These are phyloP conservation scores for Centruroides sculpturatus DNA, from an alignment of 1,140 invertebrate genomes.

Conservation along the genomic window DNA sequence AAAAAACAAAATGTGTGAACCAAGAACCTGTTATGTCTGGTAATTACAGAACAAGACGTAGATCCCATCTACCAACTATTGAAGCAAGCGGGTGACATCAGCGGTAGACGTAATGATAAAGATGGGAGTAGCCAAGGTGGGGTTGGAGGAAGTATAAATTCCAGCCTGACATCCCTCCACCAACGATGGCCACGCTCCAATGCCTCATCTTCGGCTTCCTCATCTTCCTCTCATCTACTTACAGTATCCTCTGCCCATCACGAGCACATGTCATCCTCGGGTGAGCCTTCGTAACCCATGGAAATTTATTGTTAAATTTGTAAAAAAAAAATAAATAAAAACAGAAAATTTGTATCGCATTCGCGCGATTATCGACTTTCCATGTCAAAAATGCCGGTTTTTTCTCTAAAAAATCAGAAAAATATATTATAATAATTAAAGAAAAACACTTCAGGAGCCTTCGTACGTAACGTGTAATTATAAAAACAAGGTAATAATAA, in stretches of 20 bases:
- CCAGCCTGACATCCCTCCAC: slow-evolving; percentile 14
- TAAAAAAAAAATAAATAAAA: no score
- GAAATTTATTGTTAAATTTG: no score
- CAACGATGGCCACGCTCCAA: slow-evolving; percentile 17
- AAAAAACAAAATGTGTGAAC: neutral
- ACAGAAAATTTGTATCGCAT: no score
- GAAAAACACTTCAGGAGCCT: no score
- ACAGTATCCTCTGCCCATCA: slow-evolving; percentile 13
- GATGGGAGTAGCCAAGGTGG: slow-evolving; percentile 1
- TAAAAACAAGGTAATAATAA: no score
- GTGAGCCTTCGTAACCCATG: slow-evolving; percentile 18
- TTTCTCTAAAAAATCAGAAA: no score
- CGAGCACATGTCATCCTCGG: slow-evolving; percentile 28
- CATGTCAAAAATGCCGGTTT: no score
- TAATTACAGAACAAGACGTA: slow-evolving; percentile 28
- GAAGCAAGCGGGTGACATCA: slow-evolving; percentile 77
- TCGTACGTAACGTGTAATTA: no score
- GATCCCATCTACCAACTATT: slow-evolving; percentile 84
- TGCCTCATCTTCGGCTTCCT: slow-evolving; percentile 16
- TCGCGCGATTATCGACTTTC: no score
- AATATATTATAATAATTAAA: no score
- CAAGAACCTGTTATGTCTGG: neutral
- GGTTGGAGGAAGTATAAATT: slow-evolving; percentile 1
- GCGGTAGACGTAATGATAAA: slow-evolving; percentile 17
- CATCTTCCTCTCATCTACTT: slow-evolving; percentile 19